Conservation (phyloP, 1,140 invertebrate species). For the Lycorma delicatula region DNA sequence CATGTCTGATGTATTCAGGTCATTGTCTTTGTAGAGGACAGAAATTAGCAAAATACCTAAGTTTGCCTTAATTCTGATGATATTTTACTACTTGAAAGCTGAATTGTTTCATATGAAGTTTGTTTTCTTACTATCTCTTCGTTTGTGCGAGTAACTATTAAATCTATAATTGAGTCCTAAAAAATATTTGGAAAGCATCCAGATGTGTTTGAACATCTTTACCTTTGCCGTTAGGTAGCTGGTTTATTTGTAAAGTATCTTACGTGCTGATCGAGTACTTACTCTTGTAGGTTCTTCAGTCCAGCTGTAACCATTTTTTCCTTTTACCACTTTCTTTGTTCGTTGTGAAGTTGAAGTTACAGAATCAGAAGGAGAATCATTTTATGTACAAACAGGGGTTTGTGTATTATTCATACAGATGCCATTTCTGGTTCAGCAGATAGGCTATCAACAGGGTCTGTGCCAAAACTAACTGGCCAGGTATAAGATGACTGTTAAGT, state of each 20-base stretch:
- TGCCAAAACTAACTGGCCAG: background rate
- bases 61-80: background rate
- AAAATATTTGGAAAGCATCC: background rate
- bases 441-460: background rate
- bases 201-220: background rate
- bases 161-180: background rate
- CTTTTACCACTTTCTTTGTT: background rate
- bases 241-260: background rate
- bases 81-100: background rate
- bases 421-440: background rate
- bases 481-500: background rate
- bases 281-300: background rate
- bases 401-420: background rate
- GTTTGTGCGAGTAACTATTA: background rate
- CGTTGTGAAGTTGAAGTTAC: background rate
- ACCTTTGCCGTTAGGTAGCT: background rate
- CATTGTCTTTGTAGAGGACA: background rate
- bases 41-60: background rate
- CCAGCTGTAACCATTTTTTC: background rate
- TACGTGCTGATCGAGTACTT: background rate
- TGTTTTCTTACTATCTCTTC: background rate
- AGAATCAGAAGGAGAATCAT: background rate
- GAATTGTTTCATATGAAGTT: background rate
- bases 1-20: background rate
- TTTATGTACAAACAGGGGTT: background rate